Evolutionary conservation across 2,797 vertebrate genomes (phyloP).

Genomic region (Chrysocyon brachyurus): DNA sequence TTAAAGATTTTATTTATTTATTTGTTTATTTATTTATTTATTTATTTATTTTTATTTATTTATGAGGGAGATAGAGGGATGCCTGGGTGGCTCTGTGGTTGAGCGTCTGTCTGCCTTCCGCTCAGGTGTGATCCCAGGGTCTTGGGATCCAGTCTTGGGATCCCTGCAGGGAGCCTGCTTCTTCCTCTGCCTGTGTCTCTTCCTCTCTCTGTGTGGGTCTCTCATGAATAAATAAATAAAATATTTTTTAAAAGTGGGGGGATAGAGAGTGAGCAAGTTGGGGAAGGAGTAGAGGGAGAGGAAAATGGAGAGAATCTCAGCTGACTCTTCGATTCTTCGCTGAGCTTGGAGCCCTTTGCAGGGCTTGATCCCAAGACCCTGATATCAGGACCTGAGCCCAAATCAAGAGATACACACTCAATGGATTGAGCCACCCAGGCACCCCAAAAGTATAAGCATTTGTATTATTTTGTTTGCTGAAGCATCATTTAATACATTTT

Average conservation of each 20-base stretch:
- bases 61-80: too few species aligned
- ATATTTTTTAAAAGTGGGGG: background rate
- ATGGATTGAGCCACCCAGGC: background rate
- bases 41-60: too few species aligned
- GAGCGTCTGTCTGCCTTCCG: background rate
- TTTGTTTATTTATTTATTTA: too few species aligned
- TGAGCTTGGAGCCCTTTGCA: background rate
- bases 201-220: background rate
- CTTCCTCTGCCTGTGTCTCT: background rate
- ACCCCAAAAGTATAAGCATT: background rate
- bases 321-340: background rate
- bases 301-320: background rate
- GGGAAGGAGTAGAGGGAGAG: background rate
- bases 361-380: background rate
- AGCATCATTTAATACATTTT: background rate
- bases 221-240: background rate
- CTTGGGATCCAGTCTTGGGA: too few species aligned
- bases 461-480: slow-evolving; percentile 47
- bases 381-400: background rate
- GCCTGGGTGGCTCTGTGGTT: background rate
- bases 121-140: background rate
- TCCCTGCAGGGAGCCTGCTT: background rate
- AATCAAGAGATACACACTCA: background rate
- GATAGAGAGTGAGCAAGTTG: background rate
- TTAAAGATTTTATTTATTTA: background rate